Percentiles rank a stretch among this genome's conserved stretches.
Evolutionary conservation across 2,888 invertebrate species (phyloP).

Genomic region (Eledona agricola): DNA sequence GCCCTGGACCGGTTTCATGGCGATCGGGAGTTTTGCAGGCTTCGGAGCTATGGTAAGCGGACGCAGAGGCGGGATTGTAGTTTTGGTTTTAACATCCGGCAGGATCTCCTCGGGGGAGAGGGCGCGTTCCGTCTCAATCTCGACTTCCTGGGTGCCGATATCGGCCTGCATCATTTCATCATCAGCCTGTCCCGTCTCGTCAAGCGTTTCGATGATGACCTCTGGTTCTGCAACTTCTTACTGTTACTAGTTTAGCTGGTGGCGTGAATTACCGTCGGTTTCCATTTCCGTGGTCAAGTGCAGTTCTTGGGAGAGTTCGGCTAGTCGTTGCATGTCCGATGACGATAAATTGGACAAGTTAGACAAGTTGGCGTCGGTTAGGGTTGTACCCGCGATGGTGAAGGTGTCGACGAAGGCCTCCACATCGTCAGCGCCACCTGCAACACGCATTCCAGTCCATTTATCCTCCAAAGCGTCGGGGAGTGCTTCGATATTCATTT

Average conservation of each 20-base stretch:
- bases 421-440: conserved; percentile 50
- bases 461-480: background rate
- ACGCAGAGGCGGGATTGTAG: conserved; percentile 52
- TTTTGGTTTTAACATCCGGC: conserved; percentile 49
- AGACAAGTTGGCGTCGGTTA: conserved; percentile 49
- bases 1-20: conserved; percentile 56
- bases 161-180: conserved; percentile 55
- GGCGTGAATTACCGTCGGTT: conserved; percentile 49
- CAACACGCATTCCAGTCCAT: conserved; percentile 32
- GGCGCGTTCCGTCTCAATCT: conserved; percentile 55
- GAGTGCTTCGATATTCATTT: background rate
- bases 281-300: conserved; percentile 54
- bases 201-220: conserved; percentile 45
- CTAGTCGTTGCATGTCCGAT: conserved; percentile 55
- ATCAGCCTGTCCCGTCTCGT: conserved; percentile 49
- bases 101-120: conserved; percentile 53
- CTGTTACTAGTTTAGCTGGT: conserved; percentile 2
- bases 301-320: conserved; percentile 56
- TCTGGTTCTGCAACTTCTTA: conserved; percentile 43
- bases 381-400: conserved; percentile 49
- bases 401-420: conserved; percentile 52
- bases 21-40: conserved; percentile 55
- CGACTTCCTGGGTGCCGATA: conserved; percentile 55
- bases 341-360: conserved; percentile 49
- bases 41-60: conserved; percentile 57